phyloP scores from a whole-genome alignment of 2,888 invertebrate genomes.

The Neuroscelio doddi region DNA sequence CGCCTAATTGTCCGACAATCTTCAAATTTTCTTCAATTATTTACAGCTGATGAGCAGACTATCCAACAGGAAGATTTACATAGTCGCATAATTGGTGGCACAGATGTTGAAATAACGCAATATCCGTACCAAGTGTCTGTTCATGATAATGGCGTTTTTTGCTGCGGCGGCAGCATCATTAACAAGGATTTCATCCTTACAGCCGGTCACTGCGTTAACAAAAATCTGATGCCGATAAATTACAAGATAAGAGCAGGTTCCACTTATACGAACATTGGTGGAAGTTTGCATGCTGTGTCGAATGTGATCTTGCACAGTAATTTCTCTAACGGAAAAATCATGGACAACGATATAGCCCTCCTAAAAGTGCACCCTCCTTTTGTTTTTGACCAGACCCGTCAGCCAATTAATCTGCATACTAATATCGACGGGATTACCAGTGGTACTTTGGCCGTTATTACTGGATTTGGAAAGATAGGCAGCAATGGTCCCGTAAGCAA shows the following conservation, averaged over 20 bases:
- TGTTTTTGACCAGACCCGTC: conserved; percentile 70
- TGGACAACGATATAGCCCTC: conserved; percentile 74
- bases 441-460: conserved; percentile 26
- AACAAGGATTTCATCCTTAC: conserved; percentile 73
- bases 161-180: conserved; percentile 75
- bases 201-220: conserved; percentile 75
- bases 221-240: too few species aligned
- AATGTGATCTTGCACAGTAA: conserved; percentile 73
- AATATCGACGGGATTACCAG: conserved; percentile 41
- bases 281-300: conserved; percentile 72
- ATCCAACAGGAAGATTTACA: not conserved
- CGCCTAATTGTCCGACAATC: too few species aligned
- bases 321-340: conserved; percentile 68
- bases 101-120: conserved; percentile 70
- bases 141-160: conserved; percentile 58
- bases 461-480: conserved; percentile 52
- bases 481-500: not conserved
- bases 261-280: conserved; percentile 72
- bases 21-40: not conserved
- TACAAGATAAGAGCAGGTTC: conserved; percentile 73
- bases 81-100: conserved; percentile 72
- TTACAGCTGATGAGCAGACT: not conserved
- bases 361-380: conserved; percentile 73
- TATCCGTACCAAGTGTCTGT: conserved; percentile 74
- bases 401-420: conserved; percentile 71